Evolutionary conservation across 2,888 invertebrate genomes (phyloP).

Genomic region (Bimastos eiseni): DNA sequence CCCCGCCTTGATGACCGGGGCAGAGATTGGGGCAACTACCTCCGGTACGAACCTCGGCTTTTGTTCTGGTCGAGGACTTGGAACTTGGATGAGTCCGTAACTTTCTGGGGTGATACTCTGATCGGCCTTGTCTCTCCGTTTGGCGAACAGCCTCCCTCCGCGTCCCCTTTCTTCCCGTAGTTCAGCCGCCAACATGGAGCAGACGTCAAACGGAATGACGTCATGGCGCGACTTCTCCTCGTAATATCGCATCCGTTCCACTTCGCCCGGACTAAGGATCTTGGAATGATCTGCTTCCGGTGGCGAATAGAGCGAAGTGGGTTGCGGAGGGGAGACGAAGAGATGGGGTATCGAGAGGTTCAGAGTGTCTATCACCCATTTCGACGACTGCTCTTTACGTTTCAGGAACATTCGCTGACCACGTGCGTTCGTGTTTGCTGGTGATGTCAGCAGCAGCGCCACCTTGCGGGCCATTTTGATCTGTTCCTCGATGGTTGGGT

Average conservation of each 20-base stretch:
- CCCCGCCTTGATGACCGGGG: neutral
- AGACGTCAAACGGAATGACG: conserved; percentile 47
- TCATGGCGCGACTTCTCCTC: conserved; percentile 53
- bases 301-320: neutral
- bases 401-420: conserved; percentile 97
- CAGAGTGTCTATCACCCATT: conserved; percentile 73
- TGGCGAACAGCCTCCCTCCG: conserved; percentile 83
- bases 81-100: neutral
- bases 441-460: conserved; percentile 85
- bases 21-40: neutral
- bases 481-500: conserved; percentile 95
- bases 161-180: conserved; percentile 78
- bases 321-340: conserved; percentile 39
- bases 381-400: conserved; percentile 87
- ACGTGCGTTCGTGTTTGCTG: conserved; percentile 82
- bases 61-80: conserved; percentile 16
- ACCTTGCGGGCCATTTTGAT: conserved; percentile 89
- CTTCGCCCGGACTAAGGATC: conserved; percentile 52
- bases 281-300: conserved; percentile 32
- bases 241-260: conserved; percentile 53
- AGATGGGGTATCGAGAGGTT: conserved; percentile 6
- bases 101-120: conserved; percentile 77
- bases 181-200: conserved; percentile 76
- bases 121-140: conserved; percentile 77
- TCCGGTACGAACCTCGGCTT: conserved; percentile 2